Base-by-base conservation (phyloP, 2,888 invertebrate genomes). In the Hydrotaea diabolus region DNA sequence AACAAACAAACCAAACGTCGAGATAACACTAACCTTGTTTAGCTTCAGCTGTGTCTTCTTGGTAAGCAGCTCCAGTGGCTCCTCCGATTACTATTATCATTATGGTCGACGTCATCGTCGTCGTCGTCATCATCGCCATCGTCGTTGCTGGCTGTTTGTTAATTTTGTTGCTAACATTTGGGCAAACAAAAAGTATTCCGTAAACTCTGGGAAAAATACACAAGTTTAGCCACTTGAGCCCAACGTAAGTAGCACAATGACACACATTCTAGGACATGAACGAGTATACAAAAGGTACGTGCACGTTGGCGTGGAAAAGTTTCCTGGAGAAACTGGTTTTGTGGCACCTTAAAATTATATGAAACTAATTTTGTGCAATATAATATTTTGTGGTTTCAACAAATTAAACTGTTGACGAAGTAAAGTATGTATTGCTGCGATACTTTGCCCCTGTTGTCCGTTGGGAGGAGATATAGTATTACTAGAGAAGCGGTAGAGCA, bases 1-100 rank as follows among this genome's bases (percentile, higher is more conserved):
- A 49, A n/a, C 49, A 49, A 49, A 49, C 49, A 49, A 49, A 15
- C 49, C n/a, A 49, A n/a, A 49, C 49, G 9, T 43, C 43, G n/a
- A 49, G 49, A 49, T 49, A 49, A n/a, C 5, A n/a, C 49, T 49
- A 49, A 49, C 49, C 49, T 49, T 49, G n/a, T 49, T 49, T 49
- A n/a, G 5, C 13, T n/a, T n/a, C 49, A 49, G 49, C 49, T 49
- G 49, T n/a, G 5, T n/a, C n/a, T 49, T 13, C n/a, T 4, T n/a
- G 49, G 49, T n/a, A 11, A 4, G 31, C 31, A 31, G 43, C 43
- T n/a, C 49, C n/a, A 2, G 49, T n/a, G 49, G 49, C n/a, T n/a
- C 5, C 5, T 49, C 15, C n/a, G 49, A 49, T 49, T n/a, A 49
- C 49, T 49, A n/a, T n/a, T 13, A 43, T 15, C 43, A 43, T 43